Evolutionary conservation across 1,140 invertebrate species (phyloP).

Genomic region (Lanistes nyassanus): DNA sequence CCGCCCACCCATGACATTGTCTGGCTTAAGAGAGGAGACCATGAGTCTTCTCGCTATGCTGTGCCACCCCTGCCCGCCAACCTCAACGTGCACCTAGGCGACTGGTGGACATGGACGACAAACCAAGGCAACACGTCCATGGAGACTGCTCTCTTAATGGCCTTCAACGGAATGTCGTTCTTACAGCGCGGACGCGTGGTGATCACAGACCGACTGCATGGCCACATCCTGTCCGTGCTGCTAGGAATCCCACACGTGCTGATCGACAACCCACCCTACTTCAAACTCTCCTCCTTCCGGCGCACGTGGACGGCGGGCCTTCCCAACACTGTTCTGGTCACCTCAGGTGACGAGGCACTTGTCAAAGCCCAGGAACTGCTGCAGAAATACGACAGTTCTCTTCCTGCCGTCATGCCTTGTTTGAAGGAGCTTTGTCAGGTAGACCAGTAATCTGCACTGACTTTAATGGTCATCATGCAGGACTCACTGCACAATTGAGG

Average conservation of each 20-base stretch:
- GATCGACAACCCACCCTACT: conserved; percentile 30
- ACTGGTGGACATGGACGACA: conserved; percentile 20
- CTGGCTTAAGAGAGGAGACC: conserved; percentile 26
- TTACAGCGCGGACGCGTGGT: conserved; percentile 33
- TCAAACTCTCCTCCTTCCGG: conserved; percentile 32
- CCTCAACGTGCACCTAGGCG: background rate
- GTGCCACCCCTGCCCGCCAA: background rate
- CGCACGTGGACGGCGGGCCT: conserved; percentile 34
- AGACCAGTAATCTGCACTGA: too few relatives aligned
- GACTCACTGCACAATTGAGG: too few relatives aligned
- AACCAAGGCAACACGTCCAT: background rate
- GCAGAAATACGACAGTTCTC: background rate
- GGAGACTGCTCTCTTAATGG: conserved; percentile 9
- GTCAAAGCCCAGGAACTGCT: conserved; percentile 23
- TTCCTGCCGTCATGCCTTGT: conserved; percentile 3
- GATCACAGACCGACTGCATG: conserved; percentile 42
- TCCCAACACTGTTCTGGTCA: conserved; percentile 11
- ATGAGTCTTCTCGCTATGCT: conserved; percentile 16
- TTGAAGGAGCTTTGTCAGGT: too few relatives aligned
- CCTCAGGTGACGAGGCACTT: conserved; percentile 1
- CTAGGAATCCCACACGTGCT: conserved; percentile 40
- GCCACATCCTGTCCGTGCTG: conserved; percentile 35
- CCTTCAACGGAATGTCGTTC: conserved; percentile 23
- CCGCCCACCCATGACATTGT: conserved; percentile 27
- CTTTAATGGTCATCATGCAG: too few relatives aligned